Percentiles rank a stretch among this genome's conserved stretches.
phyloP scores from a whole-genome alignment of 2,113 vertebrate genomes.

The Alosa alosa region DNA sequence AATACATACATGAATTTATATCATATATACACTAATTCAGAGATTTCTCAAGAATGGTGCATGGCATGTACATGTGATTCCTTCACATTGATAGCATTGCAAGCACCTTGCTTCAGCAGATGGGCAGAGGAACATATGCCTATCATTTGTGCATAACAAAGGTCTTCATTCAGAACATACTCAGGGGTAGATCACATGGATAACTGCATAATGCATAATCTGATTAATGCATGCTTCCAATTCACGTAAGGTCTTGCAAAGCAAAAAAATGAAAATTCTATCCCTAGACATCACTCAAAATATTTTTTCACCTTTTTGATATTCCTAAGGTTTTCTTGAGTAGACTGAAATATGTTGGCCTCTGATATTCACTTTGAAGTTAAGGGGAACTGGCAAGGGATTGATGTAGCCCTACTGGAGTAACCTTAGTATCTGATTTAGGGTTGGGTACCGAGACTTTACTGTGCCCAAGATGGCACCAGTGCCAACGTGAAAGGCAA shows the following conservation, averaged over 20 bases:
- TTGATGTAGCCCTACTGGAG: neutral
- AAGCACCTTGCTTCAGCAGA: neutral
- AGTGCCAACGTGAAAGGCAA: too few species aligned
- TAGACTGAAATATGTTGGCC: constrained; percentile 28
- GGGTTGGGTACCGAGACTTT: too few species aligned
- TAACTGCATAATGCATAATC: neutral
- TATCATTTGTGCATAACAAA: neutral
- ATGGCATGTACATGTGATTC: neutral
- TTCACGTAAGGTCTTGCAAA: neutral
- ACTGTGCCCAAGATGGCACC: too few species aligned
- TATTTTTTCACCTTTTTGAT: constrained; percentile 14
- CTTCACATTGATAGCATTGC: neutral
- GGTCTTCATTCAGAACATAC: neutral
- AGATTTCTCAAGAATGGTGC: neutral
- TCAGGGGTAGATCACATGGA: neutral
- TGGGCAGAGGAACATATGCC: neutral
- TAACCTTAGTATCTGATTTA: neutral
- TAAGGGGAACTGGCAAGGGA: neutral
- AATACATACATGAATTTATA: neutral
- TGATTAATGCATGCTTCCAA: neutral
- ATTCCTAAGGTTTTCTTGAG: constrained; percentile 25
- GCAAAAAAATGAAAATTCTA: neutral
- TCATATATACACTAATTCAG: neutral
- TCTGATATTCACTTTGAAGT: constrained; percentile 46
- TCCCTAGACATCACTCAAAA: neutral